phyloP scores from a whole-genome alignment of 1,140 invertebrate species.

The Microplitis demolitor region DNA sequence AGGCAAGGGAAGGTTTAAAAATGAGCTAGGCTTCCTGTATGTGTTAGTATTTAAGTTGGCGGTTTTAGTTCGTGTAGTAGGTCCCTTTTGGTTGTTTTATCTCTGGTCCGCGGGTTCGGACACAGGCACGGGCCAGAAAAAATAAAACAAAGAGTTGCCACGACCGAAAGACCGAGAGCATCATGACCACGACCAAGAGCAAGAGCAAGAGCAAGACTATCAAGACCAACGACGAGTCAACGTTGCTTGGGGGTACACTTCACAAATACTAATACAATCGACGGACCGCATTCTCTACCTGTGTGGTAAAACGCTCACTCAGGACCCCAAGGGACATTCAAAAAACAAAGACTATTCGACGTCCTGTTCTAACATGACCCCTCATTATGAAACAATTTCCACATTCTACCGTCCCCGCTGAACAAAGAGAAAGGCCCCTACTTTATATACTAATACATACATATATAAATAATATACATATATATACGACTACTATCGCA shows the following conservation, averaged over 20 bases:
- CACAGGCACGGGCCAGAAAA: background rate
- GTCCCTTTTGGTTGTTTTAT: background rate
- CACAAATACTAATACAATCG: slow-evolving; percentile 33
- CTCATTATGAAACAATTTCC: slow-evolving; percentile 55
- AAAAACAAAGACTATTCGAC: slow-evolving; percentile 54
- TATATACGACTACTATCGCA: background rate
- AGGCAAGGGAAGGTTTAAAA: background rate
- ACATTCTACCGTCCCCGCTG: slow-evolving; percentile 17
- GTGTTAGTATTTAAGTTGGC: too few relatives aligned
- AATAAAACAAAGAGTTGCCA: background rate
- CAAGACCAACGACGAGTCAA: background rate
- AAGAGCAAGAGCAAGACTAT: background rate
- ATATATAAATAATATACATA: background rate
- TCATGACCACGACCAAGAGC: background rate
- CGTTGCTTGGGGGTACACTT: slow-evolving; percentile 29
- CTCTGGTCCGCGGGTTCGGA: background rate
- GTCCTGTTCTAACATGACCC: slow-evolving; percentile 48
- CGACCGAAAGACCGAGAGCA: background rate
- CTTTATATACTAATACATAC: background rate
- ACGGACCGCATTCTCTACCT: slow-evolving; percentile 55
- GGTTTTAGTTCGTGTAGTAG: background rate
- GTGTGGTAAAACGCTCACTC: slow-evolving; percentile 54
- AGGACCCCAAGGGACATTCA: slow-evolving; percentile 48
- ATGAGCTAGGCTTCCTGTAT: background rate
- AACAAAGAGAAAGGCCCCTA: slow-evolving; percentile 1